phyloP scores from a whole-genome alignment of 2,113 vertebrate species.

The Casuarius casuarius region DNA sequence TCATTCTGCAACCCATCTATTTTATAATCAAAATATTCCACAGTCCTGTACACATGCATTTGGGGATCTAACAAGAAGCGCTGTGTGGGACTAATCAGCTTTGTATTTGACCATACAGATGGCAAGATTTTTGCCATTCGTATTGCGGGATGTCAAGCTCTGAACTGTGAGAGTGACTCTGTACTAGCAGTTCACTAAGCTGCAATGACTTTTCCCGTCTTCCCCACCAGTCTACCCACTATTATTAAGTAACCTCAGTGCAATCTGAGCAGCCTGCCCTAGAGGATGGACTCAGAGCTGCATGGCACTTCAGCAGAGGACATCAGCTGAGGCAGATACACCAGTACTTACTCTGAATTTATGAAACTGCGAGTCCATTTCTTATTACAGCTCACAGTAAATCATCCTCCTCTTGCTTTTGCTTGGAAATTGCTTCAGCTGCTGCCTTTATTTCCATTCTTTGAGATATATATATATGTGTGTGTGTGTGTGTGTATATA shows the following conservation, averaged over 20 bases:
- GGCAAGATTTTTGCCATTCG: not conserved
- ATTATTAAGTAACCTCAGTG: not conserved
- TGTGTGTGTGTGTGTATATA: not conserved
- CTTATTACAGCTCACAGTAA: constrained; percentile 13
- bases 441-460: not conserved
- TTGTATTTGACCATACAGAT: rapidly evolving
- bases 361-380: constrained; percentile 27
- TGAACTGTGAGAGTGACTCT: not conserved
- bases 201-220: not conserved
- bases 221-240: not conserved
- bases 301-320: not conserved
- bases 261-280: not conserved
- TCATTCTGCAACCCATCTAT: not conserved
- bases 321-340: not conserved
- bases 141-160: not conserved
- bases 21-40: not conserved
- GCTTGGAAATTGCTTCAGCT: constrained; percentile 13
- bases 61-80: rapidly evolving
- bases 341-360: constrained; percentile 1
- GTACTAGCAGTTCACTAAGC: not conserved
- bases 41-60: rapidly evolving
- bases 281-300: not conserved
- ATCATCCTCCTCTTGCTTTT: constrained; percentile 5
- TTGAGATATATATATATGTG: not conserved
- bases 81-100: rapidly evolving